Conservation (phyloP, 2,113 vertebrate species). For the Stomatorhinus ivindoensis region DNA sequence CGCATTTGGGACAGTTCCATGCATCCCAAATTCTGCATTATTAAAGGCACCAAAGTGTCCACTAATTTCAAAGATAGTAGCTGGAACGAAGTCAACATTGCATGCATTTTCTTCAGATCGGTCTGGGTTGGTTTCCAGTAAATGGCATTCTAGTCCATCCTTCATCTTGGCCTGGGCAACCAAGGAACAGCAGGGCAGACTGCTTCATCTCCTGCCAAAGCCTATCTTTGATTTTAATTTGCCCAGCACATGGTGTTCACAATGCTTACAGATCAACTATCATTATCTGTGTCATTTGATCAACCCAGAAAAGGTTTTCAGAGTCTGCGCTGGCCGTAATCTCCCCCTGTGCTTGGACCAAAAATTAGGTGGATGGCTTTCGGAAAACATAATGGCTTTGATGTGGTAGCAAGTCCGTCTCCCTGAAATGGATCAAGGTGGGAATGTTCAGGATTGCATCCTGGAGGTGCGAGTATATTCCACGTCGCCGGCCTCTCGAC, state of each 20-base stretch:
- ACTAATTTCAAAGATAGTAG: background rate
- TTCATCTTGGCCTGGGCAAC: background rate
- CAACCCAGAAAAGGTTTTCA: background rate
- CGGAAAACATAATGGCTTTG: constrained; percentile 32
- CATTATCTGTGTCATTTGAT: constrained; percentile 37
- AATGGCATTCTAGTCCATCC: background rate
- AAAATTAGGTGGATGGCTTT: constrained; percentile 20
- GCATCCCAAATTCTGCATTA: background rate
- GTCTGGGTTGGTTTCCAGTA: background rate
- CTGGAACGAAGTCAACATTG: background rate
- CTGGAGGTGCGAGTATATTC: background rate
- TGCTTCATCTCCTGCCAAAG: constrained; percentile 57
- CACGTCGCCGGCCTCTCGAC: background rate
- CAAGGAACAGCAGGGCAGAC: constrained; percentile 7
- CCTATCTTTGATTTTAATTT: constrained; percentile 49
- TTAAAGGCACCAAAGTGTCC: background rate
- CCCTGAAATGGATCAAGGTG: background rate
- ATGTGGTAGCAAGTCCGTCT: constrained; percentile 7
- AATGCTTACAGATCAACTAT: constrained; percentile 36
- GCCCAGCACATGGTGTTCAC: constrained; percentile 44
- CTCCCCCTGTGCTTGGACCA: constrained; percentile 18
- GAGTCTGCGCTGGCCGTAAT: constrained; percentile 24
- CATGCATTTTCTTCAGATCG: background rate
- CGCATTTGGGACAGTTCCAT: background rate
- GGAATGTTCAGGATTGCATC: background rate